phyloP scores from a whole-genome alignment of 2,113 vertebrate species.

The Ptilonorhynchus violaceus region DNA sequence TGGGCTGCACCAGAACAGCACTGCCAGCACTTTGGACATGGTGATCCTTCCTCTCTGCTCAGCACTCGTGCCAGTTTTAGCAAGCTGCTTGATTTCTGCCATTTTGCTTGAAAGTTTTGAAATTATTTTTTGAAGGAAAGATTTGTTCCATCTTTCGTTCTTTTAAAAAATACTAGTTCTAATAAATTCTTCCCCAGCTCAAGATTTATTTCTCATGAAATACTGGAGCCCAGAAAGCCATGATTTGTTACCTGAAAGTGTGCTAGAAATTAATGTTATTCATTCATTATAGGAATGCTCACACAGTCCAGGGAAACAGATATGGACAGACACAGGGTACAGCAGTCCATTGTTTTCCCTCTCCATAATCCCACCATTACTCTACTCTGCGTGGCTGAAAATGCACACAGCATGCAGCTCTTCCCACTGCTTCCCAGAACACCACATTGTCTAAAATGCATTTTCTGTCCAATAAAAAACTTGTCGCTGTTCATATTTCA shows the following conservation, averaged over 20 bases:
- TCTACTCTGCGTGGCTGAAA: neutral
- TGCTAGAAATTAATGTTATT: neutral
- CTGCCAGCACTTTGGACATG: neutral
- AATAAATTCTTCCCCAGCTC: neutral
- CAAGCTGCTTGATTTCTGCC: neutral
- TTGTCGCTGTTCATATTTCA: neutral
- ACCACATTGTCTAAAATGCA: neutral
- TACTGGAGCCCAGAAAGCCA: neutral
- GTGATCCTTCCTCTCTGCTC: neutral
- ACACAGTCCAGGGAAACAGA: neutral
- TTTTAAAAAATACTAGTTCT: neutral
- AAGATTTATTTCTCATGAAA: neutral
- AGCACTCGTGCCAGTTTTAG: neutral
- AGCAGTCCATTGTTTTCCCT: neutral
- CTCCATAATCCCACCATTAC: neutral
- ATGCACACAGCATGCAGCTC: neutral
- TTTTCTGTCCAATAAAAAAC: neutral
- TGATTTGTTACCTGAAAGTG: neutral
- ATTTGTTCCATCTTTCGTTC: neutral
- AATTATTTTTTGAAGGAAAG: neutral
- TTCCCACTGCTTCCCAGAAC: neutral
- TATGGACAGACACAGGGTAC: accelerated
- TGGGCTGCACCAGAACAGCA: neutral
- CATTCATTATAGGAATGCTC: neutral
- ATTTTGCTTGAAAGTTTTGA: neutral